Base-by-base conservation (phyloP, 2,888 invertebrate genomes). In the Xestia ashworthii region DNA sequence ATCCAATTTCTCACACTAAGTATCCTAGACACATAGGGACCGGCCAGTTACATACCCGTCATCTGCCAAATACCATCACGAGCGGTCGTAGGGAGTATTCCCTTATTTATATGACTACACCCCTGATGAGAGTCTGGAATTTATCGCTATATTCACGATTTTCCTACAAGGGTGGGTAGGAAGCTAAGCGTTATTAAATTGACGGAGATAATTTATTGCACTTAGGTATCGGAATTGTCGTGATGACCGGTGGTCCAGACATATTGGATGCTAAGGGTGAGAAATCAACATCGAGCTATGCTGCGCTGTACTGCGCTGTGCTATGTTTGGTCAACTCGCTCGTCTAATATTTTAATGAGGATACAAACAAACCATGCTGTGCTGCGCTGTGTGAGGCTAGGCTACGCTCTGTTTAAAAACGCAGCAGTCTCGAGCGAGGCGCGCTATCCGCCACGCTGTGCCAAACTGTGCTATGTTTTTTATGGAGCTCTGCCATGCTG, bases 161-260 rank as follows among this genome's bases (percentile, higher is more conserved):
- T 65, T 25, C 46, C 25, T 44, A 64, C n/a, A 32, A 9, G 41
- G 69, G 55, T 41, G 46, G 62, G 62, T 53, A 72, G 65, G 3
- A 5, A 48, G 67, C 67, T 72, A 66, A 77, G 55, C 77, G 65
- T 77, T 85, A 83, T 83, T 85, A 81, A 84, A 85, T 83, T n/a
- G 46, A 41, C 3, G 55, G 46, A 19, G 32, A 72, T 79, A 55
- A 83, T 83, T 83, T 83, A 84, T 83, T 74, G 5, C 22, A 11
- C 0, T 58, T 14, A 8, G 16, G 19, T 58, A 46, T 58, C 6
- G 9, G 32, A 32, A 32, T 32, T 32, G 19, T 19, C 5, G 62
- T 38, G 9, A 9, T 62, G 60, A 0, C 6, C 25, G 14, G 25
- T 58, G 25, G 60, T 60, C 1, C 58, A 14, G 22, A 53, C 0